Conservation (phyloP, 1,140 invertebrate species). For the Drosophila burlai region DNA sequence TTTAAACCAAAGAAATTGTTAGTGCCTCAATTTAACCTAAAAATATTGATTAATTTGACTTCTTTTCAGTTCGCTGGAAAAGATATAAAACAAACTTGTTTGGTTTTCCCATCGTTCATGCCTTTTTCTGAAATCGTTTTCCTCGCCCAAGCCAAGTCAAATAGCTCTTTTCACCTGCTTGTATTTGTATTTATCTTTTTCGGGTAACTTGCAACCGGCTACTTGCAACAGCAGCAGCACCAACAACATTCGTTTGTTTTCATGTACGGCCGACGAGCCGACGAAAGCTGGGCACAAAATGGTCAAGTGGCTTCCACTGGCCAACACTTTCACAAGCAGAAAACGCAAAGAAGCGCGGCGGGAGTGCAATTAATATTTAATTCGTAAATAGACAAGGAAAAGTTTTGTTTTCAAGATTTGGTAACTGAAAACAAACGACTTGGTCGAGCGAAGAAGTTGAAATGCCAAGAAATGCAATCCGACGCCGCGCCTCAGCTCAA, state of each 20-base stretch:
- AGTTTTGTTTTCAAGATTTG: slow-evolving; percentile 63
- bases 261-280: slow-evolving; percentile 50
- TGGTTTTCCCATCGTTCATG: slow-evolving; percentile 3
- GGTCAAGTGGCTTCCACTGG: slow-evolving; percentile 78
- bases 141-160: slow-evolving; percentile 13
- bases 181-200: slow-evolving; percentile 55
- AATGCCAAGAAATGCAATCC: slow-evolving; percentile 40
- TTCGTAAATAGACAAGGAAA: slow-evolving; percentile 76
- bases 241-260: slow-evolving; percentile 64
- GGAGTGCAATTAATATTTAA: slow-evolving; percentile 76
- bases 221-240: slow-evolving; percentile 17
- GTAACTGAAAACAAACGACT: slow-evolving; percentile 64
- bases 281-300: slow-evolving; percentile 74
- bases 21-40: not conserved
- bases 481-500: slow-evolving; percentile 27
- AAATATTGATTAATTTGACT: not conserved
- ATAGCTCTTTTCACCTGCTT: slow-evolving; percentile 44
- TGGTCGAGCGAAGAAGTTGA: slow-evolving; percentile 44
- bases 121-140: slow-evolving; percentile 18
- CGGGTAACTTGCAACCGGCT: slow-evolving; percentile 57
- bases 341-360: slow-evolving; percentile 27
- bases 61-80: not conserved
- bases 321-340: slow-evolving; percentile 72
- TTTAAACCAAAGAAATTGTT: too few species aligned
- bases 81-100: slow-evolving; percentile 25